Conservation (phyloP, 2,888 invertebrate species). For the Hyppa rectilinea region DNA sequence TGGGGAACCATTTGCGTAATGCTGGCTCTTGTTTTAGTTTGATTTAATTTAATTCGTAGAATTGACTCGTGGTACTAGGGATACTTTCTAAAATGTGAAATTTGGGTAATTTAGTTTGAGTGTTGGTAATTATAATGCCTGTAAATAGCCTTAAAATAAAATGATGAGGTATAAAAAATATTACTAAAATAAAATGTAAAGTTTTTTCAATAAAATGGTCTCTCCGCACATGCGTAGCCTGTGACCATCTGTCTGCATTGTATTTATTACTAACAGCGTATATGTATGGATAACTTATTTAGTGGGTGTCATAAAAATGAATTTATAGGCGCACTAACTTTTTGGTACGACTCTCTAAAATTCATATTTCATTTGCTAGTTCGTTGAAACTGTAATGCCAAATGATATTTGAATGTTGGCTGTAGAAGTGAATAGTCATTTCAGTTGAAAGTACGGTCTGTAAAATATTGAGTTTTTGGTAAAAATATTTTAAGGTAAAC, state of each 20-base stretch:
- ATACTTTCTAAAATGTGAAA: too few species aligned
- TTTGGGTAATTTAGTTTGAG: too few species aligned
- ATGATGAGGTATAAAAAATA: not conserved
- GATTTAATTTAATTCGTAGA: constrained; percentile 25
- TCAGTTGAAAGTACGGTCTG: constrained; percentile 2
- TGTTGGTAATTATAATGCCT: not conserved
- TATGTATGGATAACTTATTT: constrained; percentile 65
- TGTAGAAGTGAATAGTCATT: constrained; percentile 24
- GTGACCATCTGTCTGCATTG: constrained; percentile 61
- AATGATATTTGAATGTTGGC: constrained; percentile 40
- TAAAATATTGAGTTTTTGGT: not conserved
- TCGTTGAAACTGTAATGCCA: constrained; percentile 44
- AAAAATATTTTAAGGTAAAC: too few species aligned
- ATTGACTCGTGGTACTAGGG: constrained; percentile 9
- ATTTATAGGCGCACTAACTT: constrained; percentile 65
- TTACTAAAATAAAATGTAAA: constrained; percentile 13
- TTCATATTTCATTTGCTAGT: constrained; percentile 54
- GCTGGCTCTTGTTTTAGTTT: constrained; percentile 51
- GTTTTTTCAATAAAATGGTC: constrained; percentile 28
- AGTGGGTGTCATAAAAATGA: constrained; percentile 66
- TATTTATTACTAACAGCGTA: constrained; percentile 61
- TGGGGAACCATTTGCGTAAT: constrained; percentile 52
- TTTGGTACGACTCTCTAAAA: constrained; percentile 58
- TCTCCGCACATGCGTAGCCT: constrained; percentile 29
- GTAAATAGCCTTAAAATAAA: not conserved